phyloP scores from a whole-genome alignment of 2,888 invertebrate genomes.

The Tricholauxania praeusta region DNA sequence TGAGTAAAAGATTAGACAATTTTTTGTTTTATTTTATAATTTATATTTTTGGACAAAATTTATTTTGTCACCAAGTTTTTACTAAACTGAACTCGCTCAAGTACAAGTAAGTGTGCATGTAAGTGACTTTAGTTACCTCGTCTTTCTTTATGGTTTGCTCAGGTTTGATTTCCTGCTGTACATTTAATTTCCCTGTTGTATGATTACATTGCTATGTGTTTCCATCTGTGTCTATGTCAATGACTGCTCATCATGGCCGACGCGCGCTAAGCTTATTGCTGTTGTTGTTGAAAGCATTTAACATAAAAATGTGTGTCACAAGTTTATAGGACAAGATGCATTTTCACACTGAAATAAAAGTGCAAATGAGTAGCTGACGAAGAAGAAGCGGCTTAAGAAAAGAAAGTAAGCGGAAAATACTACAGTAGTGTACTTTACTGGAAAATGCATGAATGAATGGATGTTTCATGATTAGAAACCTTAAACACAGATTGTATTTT shows the following conservation, averaged over 20 bases:
- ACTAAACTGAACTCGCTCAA: background rate
- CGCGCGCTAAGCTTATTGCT: background rate
- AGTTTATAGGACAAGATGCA: background rate
- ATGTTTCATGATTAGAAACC: too few relatives aligned
- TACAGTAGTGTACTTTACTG: too few relatives aligned
- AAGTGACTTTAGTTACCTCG: background rate
- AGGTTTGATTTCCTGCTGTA: too few relatives aligned
- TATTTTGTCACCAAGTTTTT: background rate
- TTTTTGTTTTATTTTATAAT: too few relatives aligned
- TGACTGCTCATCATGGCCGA: background rate
- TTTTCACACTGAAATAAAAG: background rate
- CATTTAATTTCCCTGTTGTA: background rate
- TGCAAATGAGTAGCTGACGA: background rate
- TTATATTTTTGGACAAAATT: too few relatives aligned
- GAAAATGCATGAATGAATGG: too few relatives aligned
- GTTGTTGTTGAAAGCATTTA: background rate
- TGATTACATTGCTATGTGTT: background rate
- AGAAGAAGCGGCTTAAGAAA: background rate
- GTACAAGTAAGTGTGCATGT: background rate
- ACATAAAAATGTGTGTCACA: background rate
- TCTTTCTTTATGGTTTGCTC: background rate
- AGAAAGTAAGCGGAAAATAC: background rate
- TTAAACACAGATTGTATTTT: too few relatives aligned
- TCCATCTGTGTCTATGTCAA: background rate
- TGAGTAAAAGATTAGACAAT: too few relatives aligned